phyloP scores from a whole-genome alignment of 2,797 vertebrate genomes.

The Uromys caudimaculatus region DNA sequence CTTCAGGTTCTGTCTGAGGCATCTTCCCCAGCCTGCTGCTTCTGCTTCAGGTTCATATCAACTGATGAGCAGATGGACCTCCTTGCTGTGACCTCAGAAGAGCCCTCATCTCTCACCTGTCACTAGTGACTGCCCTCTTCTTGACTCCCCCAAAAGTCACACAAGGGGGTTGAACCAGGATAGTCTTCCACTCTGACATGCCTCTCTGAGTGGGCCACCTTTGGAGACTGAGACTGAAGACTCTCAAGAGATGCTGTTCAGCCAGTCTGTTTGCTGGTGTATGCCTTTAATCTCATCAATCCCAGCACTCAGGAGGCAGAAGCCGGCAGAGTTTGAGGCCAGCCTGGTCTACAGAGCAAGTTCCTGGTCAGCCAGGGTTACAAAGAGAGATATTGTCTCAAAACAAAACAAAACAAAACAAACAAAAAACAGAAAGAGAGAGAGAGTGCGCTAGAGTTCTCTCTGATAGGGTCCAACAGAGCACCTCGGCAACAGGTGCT shows the following conservation, averaged over 20 bases:
- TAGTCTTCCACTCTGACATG: background rate
- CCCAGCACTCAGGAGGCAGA: background rate
- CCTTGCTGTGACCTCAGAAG: background rate
- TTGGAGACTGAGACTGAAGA: background rate
- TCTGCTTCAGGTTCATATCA: background rate
- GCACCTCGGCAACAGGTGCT: slow-evolving; percentile 7
- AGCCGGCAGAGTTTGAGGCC: background rate
- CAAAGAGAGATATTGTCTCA: background rate
- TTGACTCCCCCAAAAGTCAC: background rate
- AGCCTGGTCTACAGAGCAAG: background rate
- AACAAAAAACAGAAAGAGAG: background rate
- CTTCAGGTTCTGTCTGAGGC: background rate
- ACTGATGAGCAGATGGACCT: background rate
- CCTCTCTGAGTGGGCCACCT: background rate
- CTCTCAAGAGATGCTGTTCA: background rate
- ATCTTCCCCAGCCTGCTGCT: background rate
- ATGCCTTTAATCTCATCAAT: background rate
- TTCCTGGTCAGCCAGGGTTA: background rate
- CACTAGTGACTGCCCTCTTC: background rate
- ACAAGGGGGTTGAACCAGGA: background rate
- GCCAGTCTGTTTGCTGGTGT: background rate
- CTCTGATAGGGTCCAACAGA: background rate
- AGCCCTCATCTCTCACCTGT: background rate
- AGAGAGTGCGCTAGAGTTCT: background rate
- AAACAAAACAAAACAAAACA: background rate